A percentile compares a stretch with the other conserved stretches of the same genome.
Evolutionary conservation across 2,113 vertebrate species (phyloP).

Genomic region (Syngnathoides biaculeatus): DNA sequence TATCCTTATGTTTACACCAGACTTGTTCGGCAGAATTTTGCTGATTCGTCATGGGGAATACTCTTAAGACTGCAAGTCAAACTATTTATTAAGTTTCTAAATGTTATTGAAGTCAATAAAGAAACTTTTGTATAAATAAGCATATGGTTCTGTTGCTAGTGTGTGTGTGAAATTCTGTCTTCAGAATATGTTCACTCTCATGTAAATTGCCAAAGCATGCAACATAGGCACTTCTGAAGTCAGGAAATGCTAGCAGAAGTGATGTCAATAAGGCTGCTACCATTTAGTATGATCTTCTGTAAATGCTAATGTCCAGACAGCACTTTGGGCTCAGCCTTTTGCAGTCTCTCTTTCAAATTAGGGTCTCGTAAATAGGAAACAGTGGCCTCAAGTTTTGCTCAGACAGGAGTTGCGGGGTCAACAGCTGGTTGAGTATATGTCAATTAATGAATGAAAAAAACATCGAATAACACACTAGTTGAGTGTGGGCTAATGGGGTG

Average conservation of each 20-base stretch:
- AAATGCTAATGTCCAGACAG: conserved; percentile 81
- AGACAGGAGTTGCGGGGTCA: conserved; percentile 89
- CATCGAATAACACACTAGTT: conserved; percentile 80
- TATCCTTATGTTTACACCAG: no score
- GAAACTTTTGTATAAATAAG: no score
- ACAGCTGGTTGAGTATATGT: conserved; percentile 99
- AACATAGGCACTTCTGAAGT: neutral
- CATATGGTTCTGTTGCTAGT: no score
- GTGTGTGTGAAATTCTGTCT: neutral
- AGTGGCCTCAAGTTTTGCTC: conserved; percentile 74
- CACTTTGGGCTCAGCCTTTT: conserved; percentile 27
- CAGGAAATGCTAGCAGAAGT: conserved; percentile 1
- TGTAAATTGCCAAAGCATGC: neutral
- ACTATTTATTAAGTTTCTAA: no score
- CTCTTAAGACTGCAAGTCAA: no score
- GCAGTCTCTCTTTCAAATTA: neutral
- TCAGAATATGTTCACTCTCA: no score
- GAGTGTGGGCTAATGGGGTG: conserved; percentile 33
- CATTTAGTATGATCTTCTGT: conserved; percentile 64
- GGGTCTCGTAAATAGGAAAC: conserved; percentile 88
- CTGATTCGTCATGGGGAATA: no score
- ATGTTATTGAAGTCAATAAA: no score
- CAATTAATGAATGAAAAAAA: conserved; percentile 99
- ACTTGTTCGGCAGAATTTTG: no score
- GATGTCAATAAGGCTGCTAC: conserved; percentile 28